Evolutionary conservation across 2,888 invertebrate genomes (phyloP), one percentile per base, ranked within the genome.

Genomic region (Callimorpha dominula): DNA sequence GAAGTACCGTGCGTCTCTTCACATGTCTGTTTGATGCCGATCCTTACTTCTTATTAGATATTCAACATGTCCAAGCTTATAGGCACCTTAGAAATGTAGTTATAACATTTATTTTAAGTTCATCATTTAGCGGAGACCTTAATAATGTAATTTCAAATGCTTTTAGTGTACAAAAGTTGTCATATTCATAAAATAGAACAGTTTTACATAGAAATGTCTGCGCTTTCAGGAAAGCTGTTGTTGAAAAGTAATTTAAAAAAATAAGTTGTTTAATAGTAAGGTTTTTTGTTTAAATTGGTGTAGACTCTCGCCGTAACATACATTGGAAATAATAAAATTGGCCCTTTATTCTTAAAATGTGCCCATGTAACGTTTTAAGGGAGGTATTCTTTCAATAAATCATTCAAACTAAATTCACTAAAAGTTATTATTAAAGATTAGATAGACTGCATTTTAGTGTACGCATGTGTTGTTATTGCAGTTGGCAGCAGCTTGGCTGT

Each of bases 1-100:
- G 95, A 94, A 94, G 95, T 94, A 95, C 94, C 89, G 91, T 91
- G 91, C 93, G 94, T 93, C 93, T 95, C 93, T 93, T 94, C 95
- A 94, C 94, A 95, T 95, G 94, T 94, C 94, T 91, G 90, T 92
- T 92, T 91, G 87, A 88, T 90, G 87, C 85, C 85, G 88, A 89
- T 74, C 89, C 88, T 90, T 90, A 89, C 88, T 90, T 91, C 93
- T 93, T 92, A 92, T 92, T 92, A 90, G 90, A 91, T 90, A 91
- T 91, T 89, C 80, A 88, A 86, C 81, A 82, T 82, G 73, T 63
- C 72, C 68, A 74, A 57, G 31, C 57, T 3, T 40, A n/a, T 57
- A 66, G 6, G 14, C 4, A n/a, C 17, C 54, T 66, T 52, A 14
- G n/a, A 52, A 12, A 65, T 8, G 50, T 40, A 40, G 7, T 12